Base-by-base conservation (phyloP, 2,113 vertebrate species). In the Dipodomys spectabilis region DNA sequence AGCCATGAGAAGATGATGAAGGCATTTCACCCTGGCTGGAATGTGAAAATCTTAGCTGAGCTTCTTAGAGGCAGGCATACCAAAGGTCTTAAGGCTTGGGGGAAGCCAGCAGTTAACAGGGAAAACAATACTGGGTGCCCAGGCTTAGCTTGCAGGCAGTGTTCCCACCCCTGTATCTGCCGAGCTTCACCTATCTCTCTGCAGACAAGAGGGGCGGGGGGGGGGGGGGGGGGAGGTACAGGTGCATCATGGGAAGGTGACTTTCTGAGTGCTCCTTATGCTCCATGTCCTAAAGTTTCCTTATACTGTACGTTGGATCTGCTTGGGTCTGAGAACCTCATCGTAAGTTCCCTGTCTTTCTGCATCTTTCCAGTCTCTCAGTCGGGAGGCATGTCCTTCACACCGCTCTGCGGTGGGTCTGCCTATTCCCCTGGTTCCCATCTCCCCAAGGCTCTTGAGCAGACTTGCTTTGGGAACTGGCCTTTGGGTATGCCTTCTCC, bases 31-130 rank as follows among this genome's bases (percentile, higher is more conserved):
- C 75, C 74, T 79, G 74, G 35, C 35, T 86, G 72, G 80, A 93
- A 94, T 91, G 77, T 3, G 1, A 93, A 95, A 94, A 86, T 92
- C 95, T 93, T 92, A 65, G 86, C 88, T 77, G 60, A 93, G 45
- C 30, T 32, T 67, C 44, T 81, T 67, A 22, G 20, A 78, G 35
- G 49, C 32, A 3, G n/a, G 27, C 25, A 57, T 30, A 87, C 68
- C 64, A 60, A 67, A 57, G 78, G 53, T 39, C 69, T 75, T 62
- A 39, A 72, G 9, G 5, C 5, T 12, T 13, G 71, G 18, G 49
- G 3, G 32, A 20, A 73, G 79, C 71, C 68, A 49, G 57, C 22
- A 25, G 3, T 53, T 32, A 19, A 72, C 62, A 57, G 20, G 13
- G 44, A 44, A n/a, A 71, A 0, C 87, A 39, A 75, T 23, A 10